Evolutionary conservation across 2,797 vertebrate genomes (phyloP).

Genomic region (Neostethus bicornis): DNA sequence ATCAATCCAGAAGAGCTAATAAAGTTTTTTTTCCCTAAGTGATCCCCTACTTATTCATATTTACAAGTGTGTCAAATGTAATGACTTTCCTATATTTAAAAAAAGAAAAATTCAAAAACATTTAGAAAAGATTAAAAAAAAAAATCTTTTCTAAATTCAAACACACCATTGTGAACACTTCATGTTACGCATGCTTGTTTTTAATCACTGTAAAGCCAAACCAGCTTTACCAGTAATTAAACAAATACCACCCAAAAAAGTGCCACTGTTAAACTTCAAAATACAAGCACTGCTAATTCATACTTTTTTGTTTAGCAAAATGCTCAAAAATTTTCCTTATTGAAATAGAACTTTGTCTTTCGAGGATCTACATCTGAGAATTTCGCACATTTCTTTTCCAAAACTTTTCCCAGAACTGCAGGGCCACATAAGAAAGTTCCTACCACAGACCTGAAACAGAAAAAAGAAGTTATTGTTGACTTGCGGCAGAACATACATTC

Average conservation of each 20-base stretch:
- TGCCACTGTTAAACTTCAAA: background rate
- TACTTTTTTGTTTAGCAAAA: background rate
- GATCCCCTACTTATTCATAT: background rate
- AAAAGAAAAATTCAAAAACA: too few species aligned
- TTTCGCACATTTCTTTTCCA: constrained; percentile 84
- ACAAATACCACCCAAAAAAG: background rate
- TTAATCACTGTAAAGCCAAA: background rate
- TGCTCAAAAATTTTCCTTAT: constrained; percentile 92
- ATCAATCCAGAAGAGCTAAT: too few species aligned
- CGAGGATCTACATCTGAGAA: constrained; percentile 90
- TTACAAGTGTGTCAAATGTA: background rate
- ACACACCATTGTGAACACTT: background rate
- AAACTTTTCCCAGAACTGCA: constrained; percentile 73
- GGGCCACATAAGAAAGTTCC: constrained; percentile 92
- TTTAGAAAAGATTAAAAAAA: too few species aligned
- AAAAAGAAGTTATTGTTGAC: background rate
- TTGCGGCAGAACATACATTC: too few species aligned
- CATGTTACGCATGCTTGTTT: background rate
- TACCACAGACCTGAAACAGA: constrained; percentile 81
- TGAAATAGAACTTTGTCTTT: constrained; percentile 93
- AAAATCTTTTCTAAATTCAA: too few species aligned
- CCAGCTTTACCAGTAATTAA: background rate
- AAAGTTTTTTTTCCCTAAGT: background rate
- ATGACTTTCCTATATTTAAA: too few species aligned
- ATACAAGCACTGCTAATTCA: background rate